Conservation (phyloP, 2,113 vertebrate species). For the Dascyllus trimaculatus region DNA sequence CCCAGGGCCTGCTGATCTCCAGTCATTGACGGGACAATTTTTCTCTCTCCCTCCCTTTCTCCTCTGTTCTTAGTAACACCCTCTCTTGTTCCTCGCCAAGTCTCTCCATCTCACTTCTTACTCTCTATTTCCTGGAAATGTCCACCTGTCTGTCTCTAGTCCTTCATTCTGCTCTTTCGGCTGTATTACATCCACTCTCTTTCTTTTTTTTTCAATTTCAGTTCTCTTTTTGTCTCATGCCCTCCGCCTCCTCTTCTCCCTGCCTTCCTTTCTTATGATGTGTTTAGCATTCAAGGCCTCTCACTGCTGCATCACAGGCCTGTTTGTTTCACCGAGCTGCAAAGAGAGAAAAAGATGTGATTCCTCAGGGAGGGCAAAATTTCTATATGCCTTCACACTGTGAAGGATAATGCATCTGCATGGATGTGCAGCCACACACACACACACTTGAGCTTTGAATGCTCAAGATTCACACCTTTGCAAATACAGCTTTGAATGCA, state of each 20-base stretch:
- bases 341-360: conserved; percentile 47
- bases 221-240: conserved; percentile 34
- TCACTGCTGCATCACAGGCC: conserved; percentile 77
- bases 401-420: conserved; percentile 21
- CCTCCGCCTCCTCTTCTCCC: conserved; percentile 3
- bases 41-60: conserved; percentile 35
- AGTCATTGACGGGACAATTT: conserved; percentile 48
- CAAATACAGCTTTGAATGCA: not conserved
- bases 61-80: conserved; percentile 18
- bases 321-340: conserved; percentile 74
- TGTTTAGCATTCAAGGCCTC: conserved; percentile 81
- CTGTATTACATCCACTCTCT: conserved; percentile 31
- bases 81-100: conserved; percentile 4
- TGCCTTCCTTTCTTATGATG: conserved; percentile 62
- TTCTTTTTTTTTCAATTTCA: conserved; percentile 45
- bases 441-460: conserved; percentile 10
- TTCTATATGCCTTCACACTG: conserved; percentile 44
- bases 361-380: conserved; percentile 50
- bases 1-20: conserved; percentile 58
- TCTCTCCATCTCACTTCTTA: conserved; percentile 39
- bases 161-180: conserved; percentile 61
- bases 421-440: conserved; percentile 17
- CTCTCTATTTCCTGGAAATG: conserved; percentile 25
- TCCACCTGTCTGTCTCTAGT: conserved; percentile 40
- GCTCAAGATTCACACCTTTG: conserved; percentile 23